A percentile compares a stretch with the other conserved stretches of the same genome.
These are phyloP conservation scores for Zeuzera pyrina DNA, from an alignment of 2,888 invertebrate species.

Conservation along the genomic window DNA sequence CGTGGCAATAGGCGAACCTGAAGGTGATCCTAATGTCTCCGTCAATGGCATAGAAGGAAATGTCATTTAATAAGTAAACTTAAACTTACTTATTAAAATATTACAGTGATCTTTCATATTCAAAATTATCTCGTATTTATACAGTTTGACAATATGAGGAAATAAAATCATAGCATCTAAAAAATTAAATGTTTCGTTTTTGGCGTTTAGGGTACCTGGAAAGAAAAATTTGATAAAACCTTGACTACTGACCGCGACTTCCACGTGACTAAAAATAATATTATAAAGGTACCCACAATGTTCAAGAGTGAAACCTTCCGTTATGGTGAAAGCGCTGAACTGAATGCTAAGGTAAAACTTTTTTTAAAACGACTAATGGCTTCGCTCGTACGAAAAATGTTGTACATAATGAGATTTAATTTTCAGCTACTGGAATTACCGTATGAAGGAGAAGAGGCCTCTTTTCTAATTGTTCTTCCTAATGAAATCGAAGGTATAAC, in stretches of 20 bases:
- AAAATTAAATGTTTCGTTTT: too few species aligned
- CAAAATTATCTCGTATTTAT: not conserved
- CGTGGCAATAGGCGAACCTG: too few species aligned
- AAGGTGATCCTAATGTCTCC: too few species aligned
- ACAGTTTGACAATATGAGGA: too few species aligned
- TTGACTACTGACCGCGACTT: constrained; percentile 76
- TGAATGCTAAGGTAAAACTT: constrained; percentile 43
- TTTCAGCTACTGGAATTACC: constrained; percentile 79
- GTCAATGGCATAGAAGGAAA: too few species aligned
- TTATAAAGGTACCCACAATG: constrained; percentile 80
- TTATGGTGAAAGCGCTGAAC: constrained; percentile 38
- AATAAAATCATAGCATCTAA: too few species aligned
- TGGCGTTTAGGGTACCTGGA: constrained; percentile 79
- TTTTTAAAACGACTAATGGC: constrained; percentile 2
- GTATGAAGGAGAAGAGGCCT: constrained; percentile 77
- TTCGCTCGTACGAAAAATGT: constrained; percentile 1
- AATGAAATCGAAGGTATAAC: constrained; percentile 76
- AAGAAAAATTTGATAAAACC: constrained; percentile 69
- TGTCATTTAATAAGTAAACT: too few species aligned
- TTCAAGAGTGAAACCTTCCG: constrained; percentile 53
- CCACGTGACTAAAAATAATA: constrained; percentile 64
- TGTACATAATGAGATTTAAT: not conserved
- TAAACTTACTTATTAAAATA: too few species aligned
- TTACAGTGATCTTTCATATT: constrained; percentile 10
- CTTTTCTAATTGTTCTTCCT: constrained; percentile 83